Base-by-base conservation (phyloP, 2,888 invertebrate genomes). In the Xylota segnis region DNA sequence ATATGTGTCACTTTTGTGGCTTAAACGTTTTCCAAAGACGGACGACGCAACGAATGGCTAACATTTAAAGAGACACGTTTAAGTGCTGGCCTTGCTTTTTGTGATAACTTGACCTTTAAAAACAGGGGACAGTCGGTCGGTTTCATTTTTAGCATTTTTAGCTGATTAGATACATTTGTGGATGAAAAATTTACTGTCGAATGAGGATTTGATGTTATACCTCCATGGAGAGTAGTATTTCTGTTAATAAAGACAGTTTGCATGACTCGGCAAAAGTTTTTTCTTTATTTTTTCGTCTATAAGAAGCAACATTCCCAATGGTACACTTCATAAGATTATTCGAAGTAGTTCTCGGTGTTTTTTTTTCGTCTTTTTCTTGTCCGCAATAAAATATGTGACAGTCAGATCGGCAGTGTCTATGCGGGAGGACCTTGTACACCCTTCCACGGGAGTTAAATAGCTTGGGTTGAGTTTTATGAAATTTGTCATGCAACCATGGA, bases 401-500 rank as follows among this genome's bases (percentile, higher is more conserved):
- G 34, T 34, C 6, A 32, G 32, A 7, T 5, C 65, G 5, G 16
- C 47, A 47, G 27, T 52, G 52, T 68, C 37, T 50, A 7, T 79
- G 72, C 10, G 12, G 29, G 29, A 72, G 61, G 56, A 32, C 63
- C 58, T 54, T 50, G 32, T 29, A 40, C 56, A 54, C 14, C 37
- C 45, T 65, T 66, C 47, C 4, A 59, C 18, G 16, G 34, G 29
- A 68, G n/a, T 10, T 40, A 74, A 32, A 40, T 18, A 23, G 32
- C 43, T 59, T 59, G 71, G 59, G 76, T 71, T 83, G 52, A 71
- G 27, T 65, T n/a, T 83, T 77, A 72, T 77, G 77, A 77, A 83
- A 83, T 83, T 76, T 83, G 70, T 77, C 83, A 83, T 77, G 83
- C 59, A 59, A 77, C 61, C 70, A 18, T 63, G 61, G 70, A 70